Percentiles rank a stretch among this genome's conserved stretches.
Evolutionary conservation across 2,113 vertebrate species (phyloP).

Genomic region (Anoplopoma fimbria): DNA sequence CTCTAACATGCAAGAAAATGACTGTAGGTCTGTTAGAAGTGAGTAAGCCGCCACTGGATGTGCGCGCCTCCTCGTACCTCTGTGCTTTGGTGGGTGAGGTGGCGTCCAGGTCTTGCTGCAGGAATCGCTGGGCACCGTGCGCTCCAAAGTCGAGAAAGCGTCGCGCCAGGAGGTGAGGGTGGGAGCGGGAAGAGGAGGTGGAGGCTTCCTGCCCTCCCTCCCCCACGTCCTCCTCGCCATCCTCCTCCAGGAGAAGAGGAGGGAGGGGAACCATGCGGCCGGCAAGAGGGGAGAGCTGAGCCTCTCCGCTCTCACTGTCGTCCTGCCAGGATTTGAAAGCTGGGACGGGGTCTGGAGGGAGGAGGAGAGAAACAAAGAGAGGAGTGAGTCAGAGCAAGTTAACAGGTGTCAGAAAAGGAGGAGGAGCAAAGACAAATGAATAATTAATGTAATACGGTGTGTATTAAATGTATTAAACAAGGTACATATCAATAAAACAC

Average conservation of each 20-base stretch:
- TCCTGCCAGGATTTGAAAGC: constrained; percentile 97
- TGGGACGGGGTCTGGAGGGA: constrained; percentile 92
- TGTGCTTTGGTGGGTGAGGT: constrained; percentile 92
- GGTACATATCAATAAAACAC: background rate
- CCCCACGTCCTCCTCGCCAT: constrained; percentile 80
- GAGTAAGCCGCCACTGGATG: background rate
- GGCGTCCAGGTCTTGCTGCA: constrained; percentile 90
- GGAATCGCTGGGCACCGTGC: constrained; percentile 92
- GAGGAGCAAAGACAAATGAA: constrained; percentile 8
- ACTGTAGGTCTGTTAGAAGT: background rate
- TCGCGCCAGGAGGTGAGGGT: constrained; percentile 88
- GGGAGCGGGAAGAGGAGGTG: constrained; percentile 77
- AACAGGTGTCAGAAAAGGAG: constrained; percentile 23
- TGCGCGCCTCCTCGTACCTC: constrained; percentile 79
- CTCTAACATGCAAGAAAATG: too few species aligned
- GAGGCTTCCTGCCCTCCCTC: constrained; percentile 84
- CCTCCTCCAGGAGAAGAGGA: constrained; percentile 88
- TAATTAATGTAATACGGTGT: background rate
- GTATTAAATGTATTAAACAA: too few species aligned
- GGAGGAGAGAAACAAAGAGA: constrained; percentile 29
- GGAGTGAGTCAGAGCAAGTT: background rate
- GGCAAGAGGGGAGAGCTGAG: constrained; percentile 95
- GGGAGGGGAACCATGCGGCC: constrained; percentile 94
- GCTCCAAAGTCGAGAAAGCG: constrained; percentile 93
- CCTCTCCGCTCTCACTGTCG: constrained; percentile 93